These are phyloP conservation scores for Lutraria rhynchaena DNA, from an alignment of 1,140 invertebrate species.

Conservation along the genomic window DNA sequence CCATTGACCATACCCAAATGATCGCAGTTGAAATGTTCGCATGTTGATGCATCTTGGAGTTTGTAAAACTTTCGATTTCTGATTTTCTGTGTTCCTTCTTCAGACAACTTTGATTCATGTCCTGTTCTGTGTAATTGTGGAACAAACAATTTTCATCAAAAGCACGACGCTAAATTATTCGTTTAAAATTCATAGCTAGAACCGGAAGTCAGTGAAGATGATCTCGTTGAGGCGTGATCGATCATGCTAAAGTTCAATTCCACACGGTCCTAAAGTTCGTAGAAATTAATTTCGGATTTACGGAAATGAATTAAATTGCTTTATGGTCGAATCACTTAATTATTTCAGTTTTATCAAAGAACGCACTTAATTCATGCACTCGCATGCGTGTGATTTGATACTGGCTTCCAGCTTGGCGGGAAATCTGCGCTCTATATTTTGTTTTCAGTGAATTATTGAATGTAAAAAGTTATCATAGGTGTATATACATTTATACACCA, in stretches of 20 bases:
- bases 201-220: not conserved
- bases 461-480: too few species aligned
- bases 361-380: not conserved
- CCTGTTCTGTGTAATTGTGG: too few species aligned
- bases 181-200: not conserved
- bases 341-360: constrained; percentile 15
- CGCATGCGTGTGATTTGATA: constrained; percentile 16
- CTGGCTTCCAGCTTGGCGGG: not conserved
- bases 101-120: too few species aligned
- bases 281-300: constrained; percentile 26
- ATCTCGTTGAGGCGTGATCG: not conserved
- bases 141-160: too few species aligned
- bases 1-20: too few species aligned
- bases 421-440: too few species aligned
- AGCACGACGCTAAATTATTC: not conserved
- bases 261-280: not conserved
- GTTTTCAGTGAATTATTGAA: too few species aligned
- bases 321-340: not conserved
- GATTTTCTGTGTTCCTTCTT: too few species aligned
- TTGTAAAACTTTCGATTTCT: too few species aligned
- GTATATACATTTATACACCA: too few species aligned
- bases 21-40: too few species aligned
- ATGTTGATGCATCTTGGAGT: too few species aligned
- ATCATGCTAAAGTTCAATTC: not conserved
- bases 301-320: constrained; percentile 20